Base-by-base conservation (phyloP, 2,888 invertebrate genomes). In the Apomyelois bistriatella region DNA sequence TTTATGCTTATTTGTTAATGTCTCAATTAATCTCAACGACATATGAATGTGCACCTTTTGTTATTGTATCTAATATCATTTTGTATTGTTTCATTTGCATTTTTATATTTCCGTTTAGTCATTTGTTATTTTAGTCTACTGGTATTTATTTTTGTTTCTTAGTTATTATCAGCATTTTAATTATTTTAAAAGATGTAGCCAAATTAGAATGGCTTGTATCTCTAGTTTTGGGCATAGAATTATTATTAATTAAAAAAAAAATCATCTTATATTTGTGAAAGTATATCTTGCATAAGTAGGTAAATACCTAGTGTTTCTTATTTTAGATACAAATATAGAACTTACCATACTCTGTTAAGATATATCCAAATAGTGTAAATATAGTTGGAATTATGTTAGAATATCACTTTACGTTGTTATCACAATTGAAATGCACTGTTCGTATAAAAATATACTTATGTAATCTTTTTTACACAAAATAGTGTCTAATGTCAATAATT, bases 1-100 rank as follows among this genome's bases (percentile, higher is more conserved):
- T 76, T 64, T 72, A 82, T 72, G 72, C 76, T 76, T 79, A 84
- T 83, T 82, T 82, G 74, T 81, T 82, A 85, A 87, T 83, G 78
- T 85, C 84, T 87, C 66, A 77, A 86, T 88, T 81, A 82, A 85
- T 87, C 79, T 78, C 76, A 60, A 62, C 66, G 78, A 70, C 78
- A 70, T 78, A 68, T 70, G 76, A 76, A 70, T 77, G 68, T 69
- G 76, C 71, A 72, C 72, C 74, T 75, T 71, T 61, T 67, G 46
- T 68, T 71, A 67, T 62, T 65, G 56, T 62, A 53, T 63, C 57
- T 55, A 66, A 63, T 64, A 58, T 61, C 60, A 66, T 76, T 76
- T 73, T 76, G 79, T 77, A 78, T 75, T 70, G 64, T 76, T 70
- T 76, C 68, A 77, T 80, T 81, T 76, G 64, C 72, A 78, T 78